These are phyloP conservation scores for Germaria angustata DNA, from an alignment of 2,888 invertebrate species.

Conservation along the genomic window DNA sequence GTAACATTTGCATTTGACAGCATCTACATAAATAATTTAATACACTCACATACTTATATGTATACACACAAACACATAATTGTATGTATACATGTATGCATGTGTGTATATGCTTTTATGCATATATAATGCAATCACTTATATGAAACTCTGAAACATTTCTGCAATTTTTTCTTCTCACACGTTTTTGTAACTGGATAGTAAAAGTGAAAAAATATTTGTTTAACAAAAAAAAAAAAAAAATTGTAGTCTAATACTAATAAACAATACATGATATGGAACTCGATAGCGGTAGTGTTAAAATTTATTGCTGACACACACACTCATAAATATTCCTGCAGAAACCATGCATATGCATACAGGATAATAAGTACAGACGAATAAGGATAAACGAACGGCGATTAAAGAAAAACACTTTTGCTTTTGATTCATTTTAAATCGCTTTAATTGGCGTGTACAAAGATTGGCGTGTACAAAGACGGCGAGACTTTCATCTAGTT, in stretches of 20 bases:
- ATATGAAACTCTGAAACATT: background rate
- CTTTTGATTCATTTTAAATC: no score
- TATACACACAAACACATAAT: background rate
- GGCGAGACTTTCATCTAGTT: no score
- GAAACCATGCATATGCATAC: constrained; percentile 13
- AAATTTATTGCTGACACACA: background rate
- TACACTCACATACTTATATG: background rate
- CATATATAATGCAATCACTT: background rate
- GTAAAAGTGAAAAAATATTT: background rate
- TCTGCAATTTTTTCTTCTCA: background rate
- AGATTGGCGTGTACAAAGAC: no score
- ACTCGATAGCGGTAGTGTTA: background rate
- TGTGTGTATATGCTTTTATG: background rate
- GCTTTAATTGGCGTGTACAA: no score
- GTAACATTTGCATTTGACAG: constrained; percentile 41
- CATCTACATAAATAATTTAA: constrained; percentile 38
- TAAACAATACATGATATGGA: constrained; percentile 31
- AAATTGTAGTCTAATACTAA: constrained; percentile 29
- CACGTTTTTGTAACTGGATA: background rate
- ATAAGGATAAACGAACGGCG: no score
- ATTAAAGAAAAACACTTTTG: no score
- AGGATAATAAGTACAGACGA: no score
- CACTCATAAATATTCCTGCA: constrained; percentile 22
- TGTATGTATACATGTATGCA: background rate
- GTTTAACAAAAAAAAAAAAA: no score